Evolutionary conservation across 2,113 vertebrate genomes (phyloP).

Genomic region (Callocephalon fimbriatum): DNA sequence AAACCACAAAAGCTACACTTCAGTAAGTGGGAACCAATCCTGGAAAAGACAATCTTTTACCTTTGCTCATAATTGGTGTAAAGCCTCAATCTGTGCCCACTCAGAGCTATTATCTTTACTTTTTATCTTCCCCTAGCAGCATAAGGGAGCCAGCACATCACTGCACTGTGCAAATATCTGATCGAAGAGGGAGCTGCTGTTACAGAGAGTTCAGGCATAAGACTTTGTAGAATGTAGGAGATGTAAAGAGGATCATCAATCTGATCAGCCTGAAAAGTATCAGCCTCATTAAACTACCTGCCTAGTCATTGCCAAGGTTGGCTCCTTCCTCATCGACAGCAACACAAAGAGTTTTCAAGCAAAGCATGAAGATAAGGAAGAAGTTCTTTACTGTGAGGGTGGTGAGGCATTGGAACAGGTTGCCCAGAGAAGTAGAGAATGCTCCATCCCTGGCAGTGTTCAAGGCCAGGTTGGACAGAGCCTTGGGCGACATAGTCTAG

Average conservation of each 20-base stretch:
- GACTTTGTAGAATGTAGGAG: neutral
- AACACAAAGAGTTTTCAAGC: neutral
- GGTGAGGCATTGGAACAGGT: neutral
- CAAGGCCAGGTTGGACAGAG: neutral
- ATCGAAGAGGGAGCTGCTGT: neutral
- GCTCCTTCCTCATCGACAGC: fast-evolving
- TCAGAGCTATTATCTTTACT: neutral
- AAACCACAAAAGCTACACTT: neutral
- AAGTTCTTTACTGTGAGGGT: neutral
- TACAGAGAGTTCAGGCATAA: neutral
- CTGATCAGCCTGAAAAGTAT: neutral
- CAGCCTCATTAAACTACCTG: neutral
- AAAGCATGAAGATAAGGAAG: neutral
- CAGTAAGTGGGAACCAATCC: neutral
- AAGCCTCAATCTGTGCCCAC: neutral
- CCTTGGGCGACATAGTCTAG: neutral
- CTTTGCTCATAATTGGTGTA: neutral
- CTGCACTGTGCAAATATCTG: neutral
- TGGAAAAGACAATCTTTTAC: neutral
- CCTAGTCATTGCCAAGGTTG: neutral
- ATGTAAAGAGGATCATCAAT: neutral
- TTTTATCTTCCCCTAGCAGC: neutral
- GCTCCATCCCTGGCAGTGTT: neutral
- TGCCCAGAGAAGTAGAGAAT: neutral
- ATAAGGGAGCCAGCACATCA: neutral